These are phyloP conservation scores for Tadarida brasiliensis DNA, from an alignment of 2,797 vertebrate genomes.

Conservation along the genomic window DNA sequence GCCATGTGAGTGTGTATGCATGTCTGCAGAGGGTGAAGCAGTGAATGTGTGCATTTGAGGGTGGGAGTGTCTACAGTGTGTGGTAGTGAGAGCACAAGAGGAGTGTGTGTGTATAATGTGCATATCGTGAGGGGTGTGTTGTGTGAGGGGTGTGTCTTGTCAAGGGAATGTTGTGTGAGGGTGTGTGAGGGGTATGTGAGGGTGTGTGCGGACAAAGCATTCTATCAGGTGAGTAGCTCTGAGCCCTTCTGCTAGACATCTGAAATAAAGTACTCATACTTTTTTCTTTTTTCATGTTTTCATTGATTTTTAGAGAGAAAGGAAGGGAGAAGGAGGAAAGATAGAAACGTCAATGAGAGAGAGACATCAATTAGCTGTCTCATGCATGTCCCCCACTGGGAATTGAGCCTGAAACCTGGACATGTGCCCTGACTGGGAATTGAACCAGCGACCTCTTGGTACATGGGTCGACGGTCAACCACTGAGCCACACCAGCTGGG, in stretches of 20 bases:
- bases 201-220: not conserved
- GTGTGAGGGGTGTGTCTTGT: not conserved
- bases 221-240: not conserved
- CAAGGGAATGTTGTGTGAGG: not conserved
- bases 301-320: no score
- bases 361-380: no score
- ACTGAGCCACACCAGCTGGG: no score
- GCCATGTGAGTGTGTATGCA: accelerated
- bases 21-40: accelerated
- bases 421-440: no score
- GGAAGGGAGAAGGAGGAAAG: no score
- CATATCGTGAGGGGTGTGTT: not conserved
- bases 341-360: no score
- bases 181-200: not conserved
- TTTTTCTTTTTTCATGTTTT: no score
- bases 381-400: no score
- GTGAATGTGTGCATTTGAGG: not conserved
- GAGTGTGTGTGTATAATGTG: not conserved
- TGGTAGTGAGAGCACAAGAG: not conserved
- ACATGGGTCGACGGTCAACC: no score
- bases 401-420: no score
- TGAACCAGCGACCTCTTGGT: no score
- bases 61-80: not conserved
- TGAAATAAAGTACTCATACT: not conserved
- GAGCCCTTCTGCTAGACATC: not conserved